These are phyloP conservation scores for Gadopsis marmoratus DNA, from an alignment of 2,797 vertebrate species.

Conservation along the genomic window DNA sequence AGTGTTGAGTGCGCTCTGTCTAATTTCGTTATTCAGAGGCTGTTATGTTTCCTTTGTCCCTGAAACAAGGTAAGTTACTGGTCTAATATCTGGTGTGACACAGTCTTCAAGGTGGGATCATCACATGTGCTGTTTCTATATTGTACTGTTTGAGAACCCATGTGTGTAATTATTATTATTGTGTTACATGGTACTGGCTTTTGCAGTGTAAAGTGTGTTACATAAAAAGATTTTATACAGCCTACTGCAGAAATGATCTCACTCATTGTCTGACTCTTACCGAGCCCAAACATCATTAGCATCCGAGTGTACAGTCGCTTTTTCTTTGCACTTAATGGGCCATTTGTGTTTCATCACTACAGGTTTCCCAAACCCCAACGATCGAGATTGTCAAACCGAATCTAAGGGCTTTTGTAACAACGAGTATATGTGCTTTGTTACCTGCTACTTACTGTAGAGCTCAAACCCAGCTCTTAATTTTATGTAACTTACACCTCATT, in stretches of 20 bases:
- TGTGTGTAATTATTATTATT: too few species aligned
- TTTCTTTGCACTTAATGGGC: slow-evolving; percentile 5
- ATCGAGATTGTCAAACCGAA: background rate
- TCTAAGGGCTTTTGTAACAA: background rate
- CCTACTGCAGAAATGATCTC: background rate
- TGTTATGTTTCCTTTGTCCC: background rate
- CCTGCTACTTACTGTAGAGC: background rate
- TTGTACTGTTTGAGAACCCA: background rate
- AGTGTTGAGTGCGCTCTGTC: background rate
- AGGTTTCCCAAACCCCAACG: background rate
- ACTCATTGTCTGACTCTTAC: background rate
- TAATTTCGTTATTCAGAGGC: background rate
- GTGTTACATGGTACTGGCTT: background rate
- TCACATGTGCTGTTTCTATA: background rate
- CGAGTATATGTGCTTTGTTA: background rate
- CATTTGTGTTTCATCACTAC: background rate
- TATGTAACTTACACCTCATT: background rate
- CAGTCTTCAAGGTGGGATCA: background rate
- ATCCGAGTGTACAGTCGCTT: background rate
- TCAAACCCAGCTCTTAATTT: background rate
- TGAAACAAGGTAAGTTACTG: background rate
- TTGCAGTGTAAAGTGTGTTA: background rate
- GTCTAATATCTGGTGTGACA: slow-evolving; percentile 8
- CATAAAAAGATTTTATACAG: background rate
- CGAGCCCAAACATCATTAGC: background rate